Base-by-base conservation (phyloP, 2,113 vertebrate species). In the Megaleporinus macrocephalus region DNA sequence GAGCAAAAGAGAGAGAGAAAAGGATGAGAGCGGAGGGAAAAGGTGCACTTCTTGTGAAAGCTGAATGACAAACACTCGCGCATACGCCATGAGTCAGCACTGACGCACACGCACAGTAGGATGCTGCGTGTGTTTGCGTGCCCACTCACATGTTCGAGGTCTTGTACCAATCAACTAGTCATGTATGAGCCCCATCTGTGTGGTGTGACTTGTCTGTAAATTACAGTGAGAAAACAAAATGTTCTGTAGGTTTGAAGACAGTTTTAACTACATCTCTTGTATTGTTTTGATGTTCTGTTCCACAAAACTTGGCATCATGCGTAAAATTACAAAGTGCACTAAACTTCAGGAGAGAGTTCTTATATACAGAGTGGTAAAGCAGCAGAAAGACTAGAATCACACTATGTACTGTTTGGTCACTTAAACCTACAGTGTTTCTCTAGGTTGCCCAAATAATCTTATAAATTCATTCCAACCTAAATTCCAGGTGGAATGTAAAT, bases 41-140 rank as follows among this genome's bases (percentile, higher is more conserved):
- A 88, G 88, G 89, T 86, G 84, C 81, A n/a, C 81, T 89, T 90
- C 73, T 89, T 90, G 87, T 88, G 88, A 90, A 90, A 86, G 87
- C 88, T 85, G 84, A 90, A 92, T 89, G 92, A 92, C 90, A 89
- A 92, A 90, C 80, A 62, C 82, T 80, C 79, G 33, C 84, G 84
- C 88, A 84, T 86, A 49, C 85, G 86, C 84, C 77, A 82, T 93
- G 92, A 93, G 88, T 94, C 94, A 93, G 92, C 83, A 87, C 86
- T 91, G 90, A 90, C 92, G 72, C 70, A 59, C 61, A 44, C 36
- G 36, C 66, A 44, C 66, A 44, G 83, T 77, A 74, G 78, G 74
- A 79, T 47, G 68, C 83, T 41, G 51, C 65, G 72, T 66, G 73
- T 78, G 75, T 78, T 66, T 66, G 36, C 9, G 33, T 81, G 79